These are phyloP conservation scores for Aegotheles bennettii DNA, from an alignment of 2,113 vertebrate genomes.

Conservation along the genomic window DNA sequence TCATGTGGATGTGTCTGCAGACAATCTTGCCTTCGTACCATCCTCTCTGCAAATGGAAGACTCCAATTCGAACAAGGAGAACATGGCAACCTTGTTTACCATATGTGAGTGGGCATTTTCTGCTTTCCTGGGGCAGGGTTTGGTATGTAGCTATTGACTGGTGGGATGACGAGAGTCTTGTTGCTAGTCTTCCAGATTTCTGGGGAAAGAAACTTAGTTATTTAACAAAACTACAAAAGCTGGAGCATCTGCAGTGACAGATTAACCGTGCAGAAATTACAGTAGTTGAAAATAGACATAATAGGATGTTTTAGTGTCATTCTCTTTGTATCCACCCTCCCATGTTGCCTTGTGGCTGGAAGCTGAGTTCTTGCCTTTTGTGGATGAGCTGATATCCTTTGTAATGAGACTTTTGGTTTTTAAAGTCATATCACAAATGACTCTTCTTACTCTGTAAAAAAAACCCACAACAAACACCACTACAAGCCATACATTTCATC, in stretches of 20 bases:
- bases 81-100: conserved; percentile 89
- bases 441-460: background rate
- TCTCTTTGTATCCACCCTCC: background rate
- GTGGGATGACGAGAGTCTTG: background rate
- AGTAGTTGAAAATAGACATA: background rate
- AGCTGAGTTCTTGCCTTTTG: background rate
- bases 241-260: background rate
- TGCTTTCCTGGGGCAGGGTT: background rate
- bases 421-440: background rate
- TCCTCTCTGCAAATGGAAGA: conserved; percentile 91
- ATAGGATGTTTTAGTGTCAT: background rate
- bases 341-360: background rate
- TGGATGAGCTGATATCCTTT: background rate
- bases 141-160: background rate
- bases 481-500: background rate
- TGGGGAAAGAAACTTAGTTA: background rate
- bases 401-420: background rate
- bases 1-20: conserved; percentile 82
- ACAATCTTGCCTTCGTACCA: conserved; percentile 90
- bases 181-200: background rate
- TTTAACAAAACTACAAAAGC: background rate
- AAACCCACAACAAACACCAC: background rate
- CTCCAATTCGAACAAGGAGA: conserved; percentile 93
- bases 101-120: conserved; percentile 84
- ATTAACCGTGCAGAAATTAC: background rate